phyloP scores from a whole-genome alignment of 2,888 invertebrate genomes.

The Ctena decussata region DNA sequence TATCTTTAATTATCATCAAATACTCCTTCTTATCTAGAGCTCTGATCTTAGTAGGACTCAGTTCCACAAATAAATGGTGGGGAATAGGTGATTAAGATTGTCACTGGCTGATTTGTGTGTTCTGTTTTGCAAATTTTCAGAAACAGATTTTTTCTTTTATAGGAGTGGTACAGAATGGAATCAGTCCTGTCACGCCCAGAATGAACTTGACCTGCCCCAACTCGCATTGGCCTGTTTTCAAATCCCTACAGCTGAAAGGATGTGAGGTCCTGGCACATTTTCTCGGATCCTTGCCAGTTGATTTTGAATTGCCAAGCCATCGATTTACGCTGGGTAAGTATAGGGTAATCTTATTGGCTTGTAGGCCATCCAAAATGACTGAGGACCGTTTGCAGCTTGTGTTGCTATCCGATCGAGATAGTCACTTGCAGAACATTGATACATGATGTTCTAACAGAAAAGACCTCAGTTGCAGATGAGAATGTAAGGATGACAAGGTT shows the following conservation, averaged over 20 bases:
- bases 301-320: slow-evolving; percentile 41
- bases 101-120: neutral
- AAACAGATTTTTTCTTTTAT: neutral
- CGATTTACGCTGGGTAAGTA: slow-evolving; percentile 61
- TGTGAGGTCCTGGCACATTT: slow-evolving; percentile 75
- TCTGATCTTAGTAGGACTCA: too few relatives aligned
- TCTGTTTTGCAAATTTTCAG: neutral
- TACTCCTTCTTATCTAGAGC: too few relatives aligned
- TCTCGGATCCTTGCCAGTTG: slow-evolving; percentile 60
- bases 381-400: too few relatives aligned
- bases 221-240: slow-evolving; percentile 62
- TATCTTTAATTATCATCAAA: too few relatives aligned
- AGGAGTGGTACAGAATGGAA: slow-evolving; percentile 59
- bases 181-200: slow-evolving; percentile 75
- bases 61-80: too few relatives aligned
- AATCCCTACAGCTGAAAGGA: slow-evolving; percentile 71
- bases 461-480: too few relatives aligned
- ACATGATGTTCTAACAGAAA: too few relatives aligned
- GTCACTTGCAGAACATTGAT: too few relatives aligned
- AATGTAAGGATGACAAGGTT: too few relatives aligned
- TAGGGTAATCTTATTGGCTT: too few relatives aligned
- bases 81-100: neutral
- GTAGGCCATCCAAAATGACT: too few relatives aligned
- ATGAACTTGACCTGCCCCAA: slow-evolving; percentile 66
- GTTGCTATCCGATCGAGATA: too few relatives aligned